Percentiles rank a stretch among this genome's conserved stretches.
Conservation (phyloP, 2,113 vertebrate species). For the Noturus placidus region DNA sequence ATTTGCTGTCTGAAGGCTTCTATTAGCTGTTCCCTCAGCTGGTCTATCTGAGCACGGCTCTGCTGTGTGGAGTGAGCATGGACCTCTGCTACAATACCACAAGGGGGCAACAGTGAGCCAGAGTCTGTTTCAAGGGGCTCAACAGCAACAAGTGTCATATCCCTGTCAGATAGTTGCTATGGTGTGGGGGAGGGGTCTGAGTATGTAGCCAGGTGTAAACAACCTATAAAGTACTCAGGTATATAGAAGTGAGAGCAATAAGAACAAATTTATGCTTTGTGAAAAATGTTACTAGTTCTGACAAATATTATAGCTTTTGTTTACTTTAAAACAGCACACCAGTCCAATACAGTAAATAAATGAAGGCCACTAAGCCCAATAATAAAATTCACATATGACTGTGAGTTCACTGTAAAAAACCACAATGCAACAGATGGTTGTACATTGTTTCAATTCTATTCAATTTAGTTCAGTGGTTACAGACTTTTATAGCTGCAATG, state of each 20-base stretch:
- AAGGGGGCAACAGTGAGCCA: not conserved
- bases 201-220: not conserved
- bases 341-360: not conserved
- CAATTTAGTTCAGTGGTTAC: not conserved
- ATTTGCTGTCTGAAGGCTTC: slow-evolving; percentile 84
- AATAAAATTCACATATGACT: not conserved
- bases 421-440: not conserved
- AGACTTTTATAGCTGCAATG: not conserved
- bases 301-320: not conserved
- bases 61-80: slow-evolving; percentile 77
- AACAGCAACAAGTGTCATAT: not conserved
- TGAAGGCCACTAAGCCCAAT: not conserved
- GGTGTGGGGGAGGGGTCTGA: not conserved
- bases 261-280: not conserved
- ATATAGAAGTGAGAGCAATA: not conserved
- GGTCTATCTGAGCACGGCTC: slow-evolving; percentile 75
- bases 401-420: not conserved
- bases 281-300: not conserved
- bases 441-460: not conserved
- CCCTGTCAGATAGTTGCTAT: not conserved
- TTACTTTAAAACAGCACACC: not conserved
- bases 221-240: not conserved
- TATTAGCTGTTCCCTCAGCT: slow-evolving; percentile 80
- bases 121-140: not conserved
- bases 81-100: slow-evolving; percentile 76